Conservation (phyloP, 1,140 invertebrate species). For the Hyposmocoma kahamanoa region DNA sequence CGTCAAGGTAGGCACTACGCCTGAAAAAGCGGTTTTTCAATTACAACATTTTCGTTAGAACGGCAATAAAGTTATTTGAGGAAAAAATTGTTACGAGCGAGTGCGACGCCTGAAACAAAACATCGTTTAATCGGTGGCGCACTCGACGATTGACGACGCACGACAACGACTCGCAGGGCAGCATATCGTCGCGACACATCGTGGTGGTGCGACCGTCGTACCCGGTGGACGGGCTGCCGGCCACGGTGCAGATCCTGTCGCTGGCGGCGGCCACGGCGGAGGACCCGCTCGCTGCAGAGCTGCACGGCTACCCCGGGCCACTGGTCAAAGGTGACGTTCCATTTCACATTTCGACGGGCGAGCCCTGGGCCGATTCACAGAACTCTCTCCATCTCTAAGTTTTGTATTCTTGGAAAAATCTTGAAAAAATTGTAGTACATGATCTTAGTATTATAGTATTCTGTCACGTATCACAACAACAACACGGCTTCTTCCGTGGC, state of each 20-base stretch:
- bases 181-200: conserved; percentile 80
- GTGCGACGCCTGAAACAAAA: no score
- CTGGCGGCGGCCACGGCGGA: conserved; percentile 75
- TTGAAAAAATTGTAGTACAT: no score
- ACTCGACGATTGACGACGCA: neutral
- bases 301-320: conserved; percentile 84
- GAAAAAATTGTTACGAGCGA: no score
- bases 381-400: no score
- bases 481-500: no score
- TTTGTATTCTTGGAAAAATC: no score
- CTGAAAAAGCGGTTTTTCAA: no score
- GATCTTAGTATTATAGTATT: no score
- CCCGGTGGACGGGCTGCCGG: conserved; percentile 83
- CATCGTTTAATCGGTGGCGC: neutral
- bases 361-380: conserved; percentile 96
- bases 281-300: conserved; percentile 77
- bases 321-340: conserved; percentile 75
- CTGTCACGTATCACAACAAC: no score
- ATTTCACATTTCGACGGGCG: conserved; percentile 74
- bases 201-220: conserved; percentile 82
- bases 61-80: neutral
- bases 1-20: conserved; percentile 79
- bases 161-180: conserved; percentile 47
- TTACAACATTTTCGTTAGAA: neutral
- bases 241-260: conserved; percentile 81